Percentiles rank a stretch among this genome's conserved stretches.
phyloP scores from a whole-genome alignment of 2,113 vertebrate species.

The Ptilonorhynchus violaceus region DNA sequence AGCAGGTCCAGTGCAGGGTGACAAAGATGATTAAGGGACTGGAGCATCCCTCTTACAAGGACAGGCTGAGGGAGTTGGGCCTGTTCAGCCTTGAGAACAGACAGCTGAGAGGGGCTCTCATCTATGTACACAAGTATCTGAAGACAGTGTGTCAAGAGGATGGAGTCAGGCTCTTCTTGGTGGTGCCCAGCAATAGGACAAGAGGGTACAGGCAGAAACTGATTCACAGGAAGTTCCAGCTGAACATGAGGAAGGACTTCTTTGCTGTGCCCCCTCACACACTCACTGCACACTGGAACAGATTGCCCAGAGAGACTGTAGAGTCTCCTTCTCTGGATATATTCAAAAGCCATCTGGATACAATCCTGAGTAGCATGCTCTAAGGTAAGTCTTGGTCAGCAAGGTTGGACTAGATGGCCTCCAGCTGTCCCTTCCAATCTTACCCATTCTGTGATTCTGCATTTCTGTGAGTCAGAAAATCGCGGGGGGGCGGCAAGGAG shows the following conservation, averaged over 20 bases:
- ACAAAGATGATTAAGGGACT: background rate
- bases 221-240: background rate
- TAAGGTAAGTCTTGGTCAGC: background rate
- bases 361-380: background rate
- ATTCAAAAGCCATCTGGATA: background rate
- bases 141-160: background rate
- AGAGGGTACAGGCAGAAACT: background rate
- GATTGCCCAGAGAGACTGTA: background rate
- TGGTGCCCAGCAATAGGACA: background rate
- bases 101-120: background rate
- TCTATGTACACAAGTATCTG: background rate
- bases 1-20: background rate
- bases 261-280: background rate
- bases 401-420: background rate
- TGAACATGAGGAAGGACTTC: background rate
- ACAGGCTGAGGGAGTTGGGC: background rate
- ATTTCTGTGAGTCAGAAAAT: background rate
- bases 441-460: background rate
- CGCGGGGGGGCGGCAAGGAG: accelerated
- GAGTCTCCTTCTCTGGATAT: background rate
- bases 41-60: background rate
- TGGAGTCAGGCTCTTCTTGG: background rate
- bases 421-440: background rate
- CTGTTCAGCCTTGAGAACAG: background rate
- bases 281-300: background rate